phyloP scores from a whole-genome alignment of 2,113 vertebrate species.

The Origma solitaria region DNA sequence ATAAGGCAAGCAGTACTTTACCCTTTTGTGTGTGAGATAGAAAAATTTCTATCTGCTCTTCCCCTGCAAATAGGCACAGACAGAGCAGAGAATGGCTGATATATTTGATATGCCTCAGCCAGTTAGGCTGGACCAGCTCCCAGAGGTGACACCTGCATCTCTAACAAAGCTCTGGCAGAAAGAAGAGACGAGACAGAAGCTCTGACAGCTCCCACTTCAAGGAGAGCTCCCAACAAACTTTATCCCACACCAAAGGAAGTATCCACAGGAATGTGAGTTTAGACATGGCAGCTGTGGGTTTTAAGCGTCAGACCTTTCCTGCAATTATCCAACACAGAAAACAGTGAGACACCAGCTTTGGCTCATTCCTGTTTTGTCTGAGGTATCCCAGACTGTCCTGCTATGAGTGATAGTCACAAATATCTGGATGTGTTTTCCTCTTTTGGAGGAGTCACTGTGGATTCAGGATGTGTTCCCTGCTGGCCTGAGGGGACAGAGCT shows the following conservation, averaged over 20 bases:
- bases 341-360: rapidly evolving
- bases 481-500: background rate
- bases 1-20: background rate
- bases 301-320: background rate
- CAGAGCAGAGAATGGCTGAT: background rate
- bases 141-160: background rate
- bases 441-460: background rate
- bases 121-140: background rate
- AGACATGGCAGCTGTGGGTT: background rate
- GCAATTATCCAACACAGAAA: rapidly evolving
- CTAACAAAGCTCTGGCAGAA: background rate
- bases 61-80: background rate
- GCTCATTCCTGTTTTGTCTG: background rate
- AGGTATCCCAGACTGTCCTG: background rate
- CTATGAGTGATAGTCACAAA: background rate
- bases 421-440: background rate
- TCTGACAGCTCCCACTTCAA: background rate
- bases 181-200: background rate
- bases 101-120: background rate
- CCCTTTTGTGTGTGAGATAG: background rate
- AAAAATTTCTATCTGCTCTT: background rate
- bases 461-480: too few relatives aligned
- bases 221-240: background rate
- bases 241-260: background rate
- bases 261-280: background rate